phyloP scores from a whole-genome alignment of 2,797 vertebrate genomes.

The Lates japonicus region DNA sequence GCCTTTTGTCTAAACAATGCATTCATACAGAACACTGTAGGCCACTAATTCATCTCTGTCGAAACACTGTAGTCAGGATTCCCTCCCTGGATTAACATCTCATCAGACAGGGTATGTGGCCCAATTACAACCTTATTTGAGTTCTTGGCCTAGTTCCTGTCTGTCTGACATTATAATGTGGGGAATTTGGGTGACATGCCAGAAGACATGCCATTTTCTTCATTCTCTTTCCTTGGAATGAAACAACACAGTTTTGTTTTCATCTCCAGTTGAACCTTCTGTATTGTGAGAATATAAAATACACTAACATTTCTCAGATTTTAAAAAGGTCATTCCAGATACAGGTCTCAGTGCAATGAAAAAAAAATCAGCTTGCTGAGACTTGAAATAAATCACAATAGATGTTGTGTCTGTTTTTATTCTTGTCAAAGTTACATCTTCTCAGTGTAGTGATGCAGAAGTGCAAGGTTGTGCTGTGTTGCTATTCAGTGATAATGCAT shows the following conservation, averaged over 20 bases:
- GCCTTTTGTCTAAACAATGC: slow-evolving; percentile 3
- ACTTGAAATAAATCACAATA: slow-evolving; percentile 9
- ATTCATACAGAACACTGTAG: not conserved
- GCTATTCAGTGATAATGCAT: not conserved
- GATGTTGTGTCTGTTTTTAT: slow-evolving; percentile 7
- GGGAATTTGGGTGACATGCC: slow-evolving; percentile 2
- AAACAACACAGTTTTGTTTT: not conserved
- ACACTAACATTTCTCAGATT: not conserved
- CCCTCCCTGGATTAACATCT: slow-evolving; percentile 21
- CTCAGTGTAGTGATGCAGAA: not conserved
- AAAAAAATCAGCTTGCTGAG: not conserved
- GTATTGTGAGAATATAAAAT: not conserved
- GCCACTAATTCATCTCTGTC: slow-evolving; percentile 3
- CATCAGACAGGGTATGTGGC: slow-evolving; percentile 37
- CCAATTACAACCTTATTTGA: slow-evolving; percentile 48
- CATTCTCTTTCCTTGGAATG: not conserved
- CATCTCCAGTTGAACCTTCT: not conserved
- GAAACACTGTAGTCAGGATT: slow-evolving; percentile 7
- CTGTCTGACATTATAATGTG: slow-evolving; percentile 13
- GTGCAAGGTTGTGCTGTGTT: not conserved
- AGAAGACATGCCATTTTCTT: not conserved
- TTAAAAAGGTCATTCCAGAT: not conserved
- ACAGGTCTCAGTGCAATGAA: not conserved
- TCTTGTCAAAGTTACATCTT: not conserved
- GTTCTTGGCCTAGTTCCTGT: slow-evolving; percentile 45